Evolutionary conservation across 2,113 vertebrate species (phyloP), one percentile per base, ranked within the genome.

Genomic region (Dipodomys spectabilis): DNA sequence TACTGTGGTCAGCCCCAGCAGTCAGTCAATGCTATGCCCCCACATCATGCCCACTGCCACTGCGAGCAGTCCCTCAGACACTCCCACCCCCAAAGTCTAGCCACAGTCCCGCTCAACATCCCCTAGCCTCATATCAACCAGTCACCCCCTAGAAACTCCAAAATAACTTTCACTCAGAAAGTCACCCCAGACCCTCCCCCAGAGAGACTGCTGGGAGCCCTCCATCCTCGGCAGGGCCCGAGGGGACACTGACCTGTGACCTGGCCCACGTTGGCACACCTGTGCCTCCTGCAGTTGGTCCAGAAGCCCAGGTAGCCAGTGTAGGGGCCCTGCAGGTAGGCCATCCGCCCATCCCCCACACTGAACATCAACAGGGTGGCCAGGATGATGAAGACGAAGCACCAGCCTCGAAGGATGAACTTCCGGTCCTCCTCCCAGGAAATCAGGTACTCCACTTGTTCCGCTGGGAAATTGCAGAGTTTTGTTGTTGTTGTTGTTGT

Each of bases 341-440:
- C 96, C 85, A 97, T 69, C 0, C 65, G 90, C 8, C 95, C 97
- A 0, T 96, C 94, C 4, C 28, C 0, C 60, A 79, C 1, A 0
- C 73, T 82, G 73, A 96, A 39, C 69, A 57, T 3, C 92, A 96
- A 45, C 30, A 93, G 4, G 2, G 85, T 74, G 0, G 90, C 65
- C 0, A 95, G 60, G n/a, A 27, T 1, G 80, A 73, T 93, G 82
- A 95, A 90, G 88, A 39, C 6, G 0, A 97, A 85, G 78, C 69
- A 84, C 94, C 97, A 97, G 82, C 60, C 74, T 53, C 95, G 65
- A 45, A 96, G 69, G 74, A 96, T 9, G 16, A 94, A 73, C 88
- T 90, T 95, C 28, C 88, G 82, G 25, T 89, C 85, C 22, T 94
- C 90, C 6, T 93, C 79, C 96, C 97, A 96, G 60, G 79, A 39